Evolutionary conservation across 2,113 vertebrate genomes (phyloP), one percentile per base, ranked within the genome.

Genomic region (Clarias macrocephalus): DNA sequence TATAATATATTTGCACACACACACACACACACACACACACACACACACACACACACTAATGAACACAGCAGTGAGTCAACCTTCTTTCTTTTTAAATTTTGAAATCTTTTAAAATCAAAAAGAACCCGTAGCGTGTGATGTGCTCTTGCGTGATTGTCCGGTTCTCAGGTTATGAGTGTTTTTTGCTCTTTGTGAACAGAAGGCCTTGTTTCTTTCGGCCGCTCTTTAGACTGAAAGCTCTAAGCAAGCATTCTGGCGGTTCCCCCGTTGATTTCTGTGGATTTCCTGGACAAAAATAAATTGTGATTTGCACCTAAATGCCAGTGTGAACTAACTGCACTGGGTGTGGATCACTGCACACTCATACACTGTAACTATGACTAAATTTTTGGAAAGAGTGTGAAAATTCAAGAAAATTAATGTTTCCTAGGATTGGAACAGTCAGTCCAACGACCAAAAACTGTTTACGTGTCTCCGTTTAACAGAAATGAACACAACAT

Each of bases 71-170:
- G 57, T 48, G n/a, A 57, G 72, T 77, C 42, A 85, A 72, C 59
- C 23, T 1, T 16, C 7, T 54, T 7, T 12, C 7, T 6, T n/a
- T 10, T n/a, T n/a, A n/a, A 42, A 72, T 42, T 59, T 37, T 54
- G 57, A 72, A n/a, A 82, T 87, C 70, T 76, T 81, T 70, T 19
- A 82, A 82, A 56, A 82, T 76, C 85, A 84, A 82, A 85, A 86
- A 65, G 28, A 79, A 66, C 25, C 13, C 56, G 82, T 75, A 62
- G 79, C 62, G n/a, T 83, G 79, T 86, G 85, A 87, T 82, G 85
- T 73, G 52, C 59, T 82, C 68, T 37, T 5, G 66, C 56, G 30
- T 77, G 59, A 56, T 82, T 83, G 72, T 66, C 28, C 37, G 11
- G 11, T 60, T 82, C 25, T 60, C 8, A 16, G 62, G 28, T 70